Percentiles rank a stretch among this genome's conserved stretches.
phyloP scores from a whole-genome alignment of 2,113 vertebrate genomes.

The Campylomormyrus numenius region DNA sequence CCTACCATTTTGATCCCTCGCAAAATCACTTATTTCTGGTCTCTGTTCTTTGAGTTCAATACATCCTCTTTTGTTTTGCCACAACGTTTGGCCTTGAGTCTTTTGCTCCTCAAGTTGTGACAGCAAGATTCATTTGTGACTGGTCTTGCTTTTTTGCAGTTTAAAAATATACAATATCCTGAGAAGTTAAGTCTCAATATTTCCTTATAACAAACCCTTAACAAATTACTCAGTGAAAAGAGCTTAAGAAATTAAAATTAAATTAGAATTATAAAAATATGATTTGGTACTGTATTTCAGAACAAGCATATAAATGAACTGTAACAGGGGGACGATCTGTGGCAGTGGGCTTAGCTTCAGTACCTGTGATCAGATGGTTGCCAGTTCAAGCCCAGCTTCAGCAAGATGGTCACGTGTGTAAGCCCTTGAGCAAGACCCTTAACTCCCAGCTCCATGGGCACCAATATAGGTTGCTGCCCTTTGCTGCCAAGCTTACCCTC shows the following conservation, averaged over 20 bases:
- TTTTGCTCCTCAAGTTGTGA: no score
- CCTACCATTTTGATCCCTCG: no score
- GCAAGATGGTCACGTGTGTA: not conserved
- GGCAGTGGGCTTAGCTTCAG: not conserved
- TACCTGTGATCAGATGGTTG: not conserved
- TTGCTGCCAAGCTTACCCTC: not conserved
- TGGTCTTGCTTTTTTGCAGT: no score
- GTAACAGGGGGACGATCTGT: not conserved
- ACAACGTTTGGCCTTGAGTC: no score
- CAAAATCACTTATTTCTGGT: no score
- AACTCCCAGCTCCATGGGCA: not conserved
- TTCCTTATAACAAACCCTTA: not conserved
- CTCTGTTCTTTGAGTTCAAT: no score
- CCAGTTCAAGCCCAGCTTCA: not conserved
- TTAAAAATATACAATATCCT: no score
- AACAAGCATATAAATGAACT: not conserved
- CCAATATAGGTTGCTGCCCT: not conserved
- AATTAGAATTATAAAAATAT: not conserved
- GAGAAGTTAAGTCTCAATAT: not conserved
- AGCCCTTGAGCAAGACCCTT: not conserved
- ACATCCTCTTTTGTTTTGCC: no score
- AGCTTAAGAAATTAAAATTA: not conserved
- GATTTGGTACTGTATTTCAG: not conserved
- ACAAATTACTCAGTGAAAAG: not conserved
- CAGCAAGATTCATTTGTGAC: no score